A percentile compares a stretch with the other conserved stretches of the same genome.
These are phyloP conservation scores for Allygus modestus DNA, from an alignment of 2,888 invertebrate species.

Conservation along the genomic window DNA sequence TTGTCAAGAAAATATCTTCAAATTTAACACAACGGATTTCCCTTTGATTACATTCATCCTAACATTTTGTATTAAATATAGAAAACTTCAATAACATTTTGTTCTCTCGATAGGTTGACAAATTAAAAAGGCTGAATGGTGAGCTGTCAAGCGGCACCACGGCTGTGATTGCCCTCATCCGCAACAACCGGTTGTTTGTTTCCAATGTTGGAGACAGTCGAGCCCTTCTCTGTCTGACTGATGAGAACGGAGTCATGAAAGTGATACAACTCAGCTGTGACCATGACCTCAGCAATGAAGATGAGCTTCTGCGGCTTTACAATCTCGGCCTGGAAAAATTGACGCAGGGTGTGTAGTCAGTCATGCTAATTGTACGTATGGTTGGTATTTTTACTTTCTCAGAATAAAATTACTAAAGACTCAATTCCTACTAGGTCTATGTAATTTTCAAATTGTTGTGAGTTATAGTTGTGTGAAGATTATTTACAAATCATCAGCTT, in stretches of 20 bases:
- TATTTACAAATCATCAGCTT: no score
- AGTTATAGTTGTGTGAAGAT: no score
- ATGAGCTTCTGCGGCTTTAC: conserved; percentile 87
- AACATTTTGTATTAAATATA: no score
- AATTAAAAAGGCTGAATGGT: conserved; percentile 85
- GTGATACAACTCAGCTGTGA: conserved; percentile 91
- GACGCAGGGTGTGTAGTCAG: conserved; percentile 75
- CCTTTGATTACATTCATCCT: no score
- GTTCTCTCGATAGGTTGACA: conserved; percentile 75
- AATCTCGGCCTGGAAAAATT: conserved; percentile 86
- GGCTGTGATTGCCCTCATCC: conserved; percentile 88
- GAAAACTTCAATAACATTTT: neutral
- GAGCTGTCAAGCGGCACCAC: conserved; percentile 91
- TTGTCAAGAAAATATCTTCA: no score
- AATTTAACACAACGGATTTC: no score
- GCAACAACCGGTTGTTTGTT: conserved; percentile 87
- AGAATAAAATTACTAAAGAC: no score
- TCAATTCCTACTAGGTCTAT: no score
- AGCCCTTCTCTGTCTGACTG: conserved; percentile 88
- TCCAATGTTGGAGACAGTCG: conserved; percentile 92
- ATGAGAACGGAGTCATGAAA: conserved; percentile 85
- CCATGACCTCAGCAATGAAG: conserved; percentile 91
- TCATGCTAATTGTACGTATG: conserved; percentile 67
- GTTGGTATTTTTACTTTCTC: no score
- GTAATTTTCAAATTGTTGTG: no score